Base-by-base conservation (phyloP, 2,113 vertebrate species). In the Progne subis region DNA sequence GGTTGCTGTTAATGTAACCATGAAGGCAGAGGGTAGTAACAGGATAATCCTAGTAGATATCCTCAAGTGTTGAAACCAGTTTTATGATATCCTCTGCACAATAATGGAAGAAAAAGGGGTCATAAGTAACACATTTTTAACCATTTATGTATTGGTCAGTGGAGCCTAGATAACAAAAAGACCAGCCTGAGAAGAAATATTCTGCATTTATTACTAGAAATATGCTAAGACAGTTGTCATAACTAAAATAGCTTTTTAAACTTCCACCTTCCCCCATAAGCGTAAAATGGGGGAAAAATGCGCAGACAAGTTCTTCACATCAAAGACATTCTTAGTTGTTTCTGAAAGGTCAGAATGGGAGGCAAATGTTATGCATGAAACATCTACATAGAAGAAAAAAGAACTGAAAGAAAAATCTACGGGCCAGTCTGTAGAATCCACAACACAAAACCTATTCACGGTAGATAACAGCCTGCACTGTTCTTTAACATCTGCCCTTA, bases 401-500 rank as follows among this genome's bases (percentile, higher is more conserved):
- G 6, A 56, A 7, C 43, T 57, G 43, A 75, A 80, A 75, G 61
- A 47, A 67, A 31, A 32, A 63, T n/a, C n/a, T 86, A 70, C 32
- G 18, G 26, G 28, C 25, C 8, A 24, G 14, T 80, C 74, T 82
- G 43, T 92, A 84, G 49, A 83, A 71, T 82, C 18, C n/a, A 25
- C 39, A 68, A 75, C 12, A 52, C 24, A 94, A 95, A 96, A 83
- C 8, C 26, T 88, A 75, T 14, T 64, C n/a, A 41, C 6, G 1
- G 29, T 56, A 94, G 56, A 71, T 41, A 84, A 56, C 72, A 86
- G 56, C 7, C 57, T 86, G 21, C 52, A 64, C 65, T 78, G 34
- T 28, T 85, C 76, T 81, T 94, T 86, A 89, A 91, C 91, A 95
- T 91, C 94, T 97, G 86, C 31, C 91, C 57, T 79, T 96, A 91